Percentiles rank a stretch among this genome's conserved stretches.
phyloP scores from a whole-genome alignment of 2,797 vertebrate species.

The Myripristis jacobus region DNA sequence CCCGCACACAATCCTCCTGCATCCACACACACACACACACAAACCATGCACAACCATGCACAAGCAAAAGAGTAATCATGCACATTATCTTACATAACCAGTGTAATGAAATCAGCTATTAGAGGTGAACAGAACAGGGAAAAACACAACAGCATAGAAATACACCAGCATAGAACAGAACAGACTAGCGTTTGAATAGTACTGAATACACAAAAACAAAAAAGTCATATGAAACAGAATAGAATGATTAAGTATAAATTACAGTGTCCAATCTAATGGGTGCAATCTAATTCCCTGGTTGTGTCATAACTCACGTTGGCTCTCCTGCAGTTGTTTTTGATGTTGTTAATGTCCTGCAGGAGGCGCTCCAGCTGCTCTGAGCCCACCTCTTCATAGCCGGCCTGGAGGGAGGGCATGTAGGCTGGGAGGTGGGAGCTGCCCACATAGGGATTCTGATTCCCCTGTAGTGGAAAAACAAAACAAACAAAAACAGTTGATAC shows the following conservation, averaged over 20 bases:
- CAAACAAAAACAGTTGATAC: background rate
- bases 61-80: background rate
- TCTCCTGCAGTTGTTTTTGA: constrained; percentile 87
- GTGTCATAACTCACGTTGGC: constrained; percentile 77
- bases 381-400: constrained; percentile 86
- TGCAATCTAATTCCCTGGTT: no score
- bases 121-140: no score
- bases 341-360: constrained; percentile 82
- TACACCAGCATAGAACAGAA: background rate
- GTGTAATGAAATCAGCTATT: background rate
- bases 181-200: background rate
- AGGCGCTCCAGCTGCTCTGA: constrained; percentile 87
- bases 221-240: background rate
- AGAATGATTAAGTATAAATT: background rate
- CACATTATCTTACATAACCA: background rate
- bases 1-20: constrained; percentile 61
- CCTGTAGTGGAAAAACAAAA: no score
- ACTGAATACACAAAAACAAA: background rate
- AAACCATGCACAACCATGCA: no score
- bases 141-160: no score
- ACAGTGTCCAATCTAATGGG: background rate
- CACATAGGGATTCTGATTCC: background rate
- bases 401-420: constrained; percentile 86
- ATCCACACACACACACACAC: background rate
- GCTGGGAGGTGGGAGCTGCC: constrained; percentile 72